Evolutionary conservation across 2,797 vertebrate genomes (phyloP), one percentile per base, ranked within the genome.

Genomic region (Xyrichtys novacula): DNA sequence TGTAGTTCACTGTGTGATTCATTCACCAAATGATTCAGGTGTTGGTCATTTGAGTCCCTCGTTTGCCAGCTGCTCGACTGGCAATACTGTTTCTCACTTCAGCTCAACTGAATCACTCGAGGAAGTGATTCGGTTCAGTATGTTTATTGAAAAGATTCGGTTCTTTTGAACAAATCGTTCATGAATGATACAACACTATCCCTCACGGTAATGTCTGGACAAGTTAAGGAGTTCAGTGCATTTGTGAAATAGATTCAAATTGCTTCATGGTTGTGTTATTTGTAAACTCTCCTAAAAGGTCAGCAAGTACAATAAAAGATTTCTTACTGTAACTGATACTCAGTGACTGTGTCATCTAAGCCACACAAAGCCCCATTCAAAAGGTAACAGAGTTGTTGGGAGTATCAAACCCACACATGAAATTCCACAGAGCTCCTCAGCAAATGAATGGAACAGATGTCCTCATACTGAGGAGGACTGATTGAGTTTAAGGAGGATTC

Each of bases 381-480:
- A 57, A 31, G 47, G 47, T 20, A 46, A 73, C 11, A 40, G 65
- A 76, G 34, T 5, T 40, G 31, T 12, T 54, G 46, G 61, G 58
- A 65, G 67, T 48, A 39, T 58, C 17, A 64, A 40, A 36, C 64
- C 36, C 40, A 44, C 71, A n/a, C 56, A 61, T 2, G 40, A 39
- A 42, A 76, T 66, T 59, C 65, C 31, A 56, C 54, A 46, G 42
- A 68, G 19, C 26, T 60, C 29, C 46, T 34, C 20, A 28, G 14
- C n/a, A 65, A 55, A 87, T 80, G 72, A 67, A 48, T 38, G 16
- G 16, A 86, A 68, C 76, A 83, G 68, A 89, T 84, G 70, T 81
- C 49, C 6, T 67, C 20, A 19, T n/a, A 22, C 29, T 54, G 31
- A 55, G 43, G 11, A 9, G 60, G 36, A 31, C 57, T 68, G 7